Percentiles rank a stretch among this genome's conserved stretches.
Conservation (phyloP, 1,140 invertebrate genomes). For the Ridgeia piscesae region DNA sequence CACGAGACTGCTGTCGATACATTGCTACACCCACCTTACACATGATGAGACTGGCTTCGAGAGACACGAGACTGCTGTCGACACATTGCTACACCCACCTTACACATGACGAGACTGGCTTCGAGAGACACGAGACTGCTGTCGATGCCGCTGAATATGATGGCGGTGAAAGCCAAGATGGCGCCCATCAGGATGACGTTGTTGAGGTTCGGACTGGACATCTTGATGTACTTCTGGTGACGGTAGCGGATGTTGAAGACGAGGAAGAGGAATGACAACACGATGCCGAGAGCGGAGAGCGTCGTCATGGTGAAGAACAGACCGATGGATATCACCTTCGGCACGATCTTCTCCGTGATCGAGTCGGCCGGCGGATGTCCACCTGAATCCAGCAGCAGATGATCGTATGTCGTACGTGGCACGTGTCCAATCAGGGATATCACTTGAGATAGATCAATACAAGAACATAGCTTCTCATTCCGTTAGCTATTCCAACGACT, state of each 20-base stretch:
- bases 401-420: no score
- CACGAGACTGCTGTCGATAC: no score
- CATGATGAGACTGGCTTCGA: no score
- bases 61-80: no score
- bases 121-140: constrained; percentile 81
- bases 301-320: constrained; percentile 25
- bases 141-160: constrained; percentile 92
- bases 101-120: constrained; percentile 90
- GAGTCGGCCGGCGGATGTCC: constrained; percentile 23
- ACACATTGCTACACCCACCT: constrained; percentile 60
- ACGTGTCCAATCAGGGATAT: no score
- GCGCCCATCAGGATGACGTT: constrained; percentile 96
- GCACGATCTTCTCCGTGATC: constrained; percentile 26
- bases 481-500: no score
- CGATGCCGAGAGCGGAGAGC: constrained; percentile 25
- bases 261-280: constrained; percentile 26
- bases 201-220: constrained; percentile 97
- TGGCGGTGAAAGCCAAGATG: constrained; percentile 91
- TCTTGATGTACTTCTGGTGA: constrained; percentile 77
- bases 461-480: no score
- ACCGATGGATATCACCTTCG: constrained; percentile 17
- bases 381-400: not conserved
- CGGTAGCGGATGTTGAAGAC: constrained; percentile 30
- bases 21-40: no score
- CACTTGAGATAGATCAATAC: no score